Evolutionary conservation across 2,797 vertebrate species (phyloP).

Genomic region (Forpus xanthops): DNA sequence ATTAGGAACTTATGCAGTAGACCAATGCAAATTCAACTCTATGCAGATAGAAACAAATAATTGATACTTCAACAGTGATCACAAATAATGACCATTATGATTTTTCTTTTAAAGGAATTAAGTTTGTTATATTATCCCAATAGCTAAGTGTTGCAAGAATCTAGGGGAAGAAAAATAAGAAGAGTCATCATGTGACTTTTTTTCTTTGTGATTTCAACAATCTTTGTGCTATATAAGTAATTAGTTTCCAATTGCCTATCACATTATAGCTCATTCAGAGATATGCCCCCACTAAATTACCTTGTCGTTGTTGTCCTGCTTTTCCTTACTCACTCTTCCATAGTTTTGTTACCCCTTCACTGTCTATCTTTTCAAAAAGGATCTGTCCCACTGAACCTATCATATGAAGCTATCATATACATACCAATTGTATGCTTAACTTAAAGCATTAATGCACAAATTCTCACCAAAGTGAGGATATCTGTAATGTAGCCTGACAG

Average conservation of each 20-base stretch:
- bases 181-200: background rate
- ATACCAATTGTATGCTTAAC: background rate
- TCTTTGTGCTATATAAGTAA: background rate
- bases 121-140: background rate
- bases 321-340: background rate
- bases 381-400: background rate
- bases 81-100: rapidly evolving
- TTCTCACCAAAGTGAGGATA: background rate
- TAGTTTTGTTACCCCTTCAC: background rate
- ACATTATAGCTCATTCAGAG: background rate
- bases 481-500: background rate
- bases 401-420: background rate
- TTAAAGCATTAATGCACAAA: background rate
- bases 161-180: background rate
- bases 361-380: background rate
- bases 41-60: background rate
- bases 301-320: background rate
- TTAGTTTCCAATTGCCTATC: background rate
- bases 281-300: background rate
- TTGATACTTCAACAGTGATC: background rate
- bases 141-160: background rate
- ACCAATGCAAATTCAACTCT: background rate
- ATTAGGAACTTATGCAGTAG: background rate
- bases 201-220: background rate
- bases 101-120: background rate